A percentile compares a stretch with the other conserved stretches of the same genome.
phyloP scores from a whole-genome alignment of 2,113 vertebrate genomes.

The Cololabis saira region DNA sequence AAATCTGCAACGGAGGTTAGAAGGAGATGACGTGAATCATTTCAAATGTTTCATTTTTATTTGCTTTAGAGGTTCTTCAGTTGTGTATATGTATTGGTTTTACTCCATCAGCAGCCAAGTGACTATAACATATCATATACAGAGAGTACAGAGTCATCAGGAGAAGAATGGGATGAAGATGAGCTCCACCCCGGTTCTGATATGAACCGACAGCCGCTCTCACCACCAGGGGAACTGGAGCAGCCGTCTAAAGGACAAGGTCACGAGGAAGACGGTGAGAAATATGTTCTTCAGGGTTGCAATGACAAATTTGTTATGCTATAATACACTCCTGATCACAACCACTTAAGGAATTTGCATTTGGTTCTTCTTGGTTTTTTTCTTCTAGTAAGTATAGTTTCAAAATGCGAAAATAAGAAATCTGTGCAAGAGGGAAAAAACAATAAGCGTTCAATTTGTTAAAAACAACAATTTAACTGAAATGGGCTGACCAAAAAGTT shows the following conservation, averaged over 20 bases:
- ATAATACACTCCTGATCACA: too few relatives aligned
- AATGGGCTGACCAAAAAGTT: too few relatives aligned
- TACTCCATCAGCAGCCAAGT: background rate
- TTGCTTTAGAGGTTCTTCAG: background rate
- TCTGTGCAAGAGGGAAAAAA: too few relatives aligned
- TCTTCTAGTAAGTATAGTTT: too few relatives aligned
- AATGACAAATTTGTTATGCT: background rate
- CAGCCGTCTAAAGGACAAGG: background rate
- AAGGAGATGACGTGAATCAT: background rate
- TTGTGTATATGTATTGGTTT: background rate
- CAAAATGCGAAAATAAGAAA: too few relatives aligned
- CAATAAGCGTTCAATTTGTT: too few relatives aligned
- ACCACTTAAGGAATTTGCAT: too few relatives aligned
- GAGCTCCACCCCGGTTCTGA: slow-evolving; percentile 11
- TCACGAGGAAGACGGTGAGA: slow-evolving; percentile 40
- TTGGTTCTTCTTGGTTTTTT: too few relatives aligned
- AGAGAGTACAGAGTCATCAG: slow-evolving; percentile 22
- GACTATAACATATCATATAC: slow-evolving; percentile 10
- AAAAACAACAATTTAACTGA: too few relatives aligned
- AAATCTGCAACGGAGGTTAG: slow-evolving; percentile 68
- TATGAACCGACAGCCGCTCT: background rate
- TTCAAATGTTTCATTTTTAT: background rate
- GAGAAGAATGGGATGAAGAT: slow-evolving; percentile 28
- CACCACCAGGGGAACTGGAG: slow-evolving; percentile 3
- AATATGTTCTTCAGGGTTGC: background rate